Conservation (phyloP, 2,113 vertebrate species). For the Illadopsis cleaveri region DNA sequence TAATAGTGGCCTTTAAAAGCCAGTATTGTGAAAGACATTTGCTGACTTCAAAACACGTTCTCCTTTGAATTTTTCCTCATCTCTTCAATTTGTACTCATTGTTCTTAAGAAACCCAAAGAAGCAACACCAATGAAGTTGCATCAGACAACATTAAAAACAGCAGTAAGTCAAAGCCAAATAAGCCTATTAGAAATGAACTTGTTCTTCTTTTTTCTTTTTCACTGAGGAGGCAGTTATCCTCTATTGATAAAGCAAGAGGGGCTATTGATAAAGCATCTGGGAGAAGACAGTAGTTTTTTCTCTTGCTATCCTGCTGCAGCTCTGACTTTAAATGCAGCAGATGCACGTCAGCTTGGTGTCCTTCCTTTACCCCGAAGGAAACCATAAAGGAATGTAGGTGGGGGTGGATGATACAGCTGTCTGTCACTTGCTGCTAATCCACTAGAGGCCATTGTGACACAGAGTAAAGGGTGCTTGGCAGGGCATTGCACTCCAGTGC, state of each 20-base stretch:
- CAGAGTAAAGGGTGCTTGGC: constrained; percentile 42
- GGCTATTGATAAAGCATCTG: constrained; percentile 50
- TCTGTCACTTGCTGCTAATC: constrained; percentile 83
- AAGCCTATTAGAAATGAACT: background rate
- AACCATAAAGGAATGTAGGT: constrained; percentile 82
- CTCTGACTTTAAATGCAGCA: constrained; percentile 78
- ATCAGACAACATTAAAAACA: background rate
- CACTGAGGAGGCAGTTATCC: background rate
- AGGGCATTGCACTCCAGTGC: background rate
- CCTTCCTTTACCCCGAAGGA: constrained; percentile 80
- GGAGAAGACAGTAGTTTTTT: constrained; percentile 50
- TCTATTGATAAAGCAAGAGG: constrained; percentile 18
- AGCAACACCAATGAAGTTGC: background rate
- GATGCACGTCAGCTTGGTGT: constrained; percentile 79
- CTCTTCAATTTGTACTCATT: background rate
- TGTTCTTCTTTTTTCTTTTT: background rate
- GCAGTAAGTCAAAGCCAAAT: background rate
- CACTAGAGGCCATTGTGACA: constrained; percentile 85
- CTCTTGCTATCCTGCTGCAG: background rate
- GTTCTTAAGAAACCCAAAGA: background rate
- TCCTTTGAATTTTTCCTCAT: background rate
- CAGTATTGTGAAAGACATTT: background rate
- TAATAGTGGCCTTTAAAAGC: background rate
- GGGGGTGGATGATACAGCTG: constrained; percentile 72
- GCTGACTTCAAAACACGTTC: background rate